Evolutionary conservation across 2,113 vertebrate genomes (phyloP).

Genomic region (Illadopsis cleaveri): DNA sequence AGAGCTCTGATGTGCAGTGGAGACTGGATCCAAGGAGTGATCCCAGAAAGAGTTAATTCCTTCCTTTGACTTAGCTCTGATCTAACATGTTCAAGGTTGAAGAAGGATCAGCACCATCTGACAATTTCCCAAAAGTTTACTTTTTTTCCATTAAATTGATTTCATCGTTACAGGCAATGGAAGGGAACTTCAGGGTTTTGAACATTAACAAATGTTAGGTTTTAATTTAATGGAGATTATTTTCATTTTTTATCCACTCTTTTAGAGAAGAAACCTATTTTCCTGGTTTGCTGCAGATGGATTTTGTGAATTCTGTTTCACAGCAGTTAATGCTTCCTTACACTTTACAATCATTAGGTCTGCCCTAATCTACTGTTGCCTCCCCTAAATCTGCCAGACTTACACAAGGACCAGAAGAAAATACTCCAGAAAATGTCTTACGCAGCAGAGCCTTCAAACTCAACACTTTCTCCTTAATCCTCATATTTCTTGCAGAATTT

Average conservation of each 20-base stretch:
- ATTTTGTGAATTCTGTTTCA: neutral
- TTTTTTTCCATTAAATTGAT: neutral
- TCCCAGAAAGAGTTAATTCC: neutral
- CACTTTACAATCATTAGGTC: neutral
- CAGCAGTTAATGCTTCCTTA: neutral
- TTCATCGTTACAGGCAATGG: neutral
- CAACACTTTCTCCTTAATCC: neutral
- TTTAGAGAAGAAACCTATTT: neutral
- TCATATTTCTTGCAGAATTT: neutral
- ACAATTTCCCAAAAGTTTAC: neutral
- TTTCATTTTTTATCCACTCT: neutral
- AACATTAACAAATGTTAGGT: neutral
- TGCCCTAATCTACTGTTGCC: neutral
- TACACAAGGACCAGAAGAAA: neutral
- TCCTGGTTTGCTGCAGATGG: neutral
- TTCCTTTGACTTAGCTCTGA: neutral
- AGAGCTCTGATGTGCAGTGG: neutral
- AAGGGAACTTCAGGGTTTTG: neutral
- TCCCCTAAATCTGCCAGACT: neutral
- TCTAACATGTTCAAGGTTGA: neutral
- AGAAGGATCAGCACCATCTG: neutral
- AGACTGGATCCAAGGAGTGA: neutral
- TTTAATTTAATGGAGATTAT: neutral
- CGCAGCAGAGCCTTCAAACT: neutral
- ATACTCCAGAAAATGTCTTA: neutral